Evolutionary conservation across 2,113 vertebrate genomes (phyloP).

Genomic region (Nibea albiflora): DNA sequence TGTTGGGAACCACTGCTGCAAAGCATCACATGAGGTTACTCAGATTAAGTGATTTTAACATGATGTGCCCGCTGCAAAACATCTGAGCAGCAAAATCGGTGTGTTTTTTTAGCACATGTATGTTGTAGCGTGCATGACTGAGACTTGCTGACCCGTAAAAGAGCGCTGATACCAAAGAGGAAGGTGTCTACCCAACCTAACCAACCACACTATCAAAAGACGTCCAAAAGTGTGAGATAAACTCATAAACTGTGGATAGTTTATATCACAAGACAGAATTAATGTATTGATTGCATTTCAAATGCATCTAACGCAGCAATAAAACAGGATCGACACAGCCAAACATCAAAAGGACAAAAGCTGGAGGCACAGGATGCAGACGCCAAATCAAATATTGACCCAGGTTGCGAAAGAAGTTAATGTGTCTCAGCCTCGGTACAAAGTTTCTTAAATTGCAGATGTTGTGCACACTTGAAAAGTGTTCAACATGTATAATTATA

Average conservation of each 20-base stretch:
- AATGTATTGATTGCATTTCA: not conserved
- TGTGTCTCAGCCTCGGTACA: not conserved
- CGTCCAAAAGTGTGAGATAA: not conserved
- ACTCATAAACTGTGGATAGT: not conserved
- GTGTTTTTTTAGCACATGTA: not conserved
- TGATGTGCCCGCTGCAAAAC: not conserved
- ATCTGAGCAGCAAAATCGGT: not conserved
- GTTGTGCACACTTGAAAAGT: not conserved
- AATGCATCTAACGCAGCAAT: conserved; percentile 1
- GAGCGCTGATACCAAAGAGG: conserved; percentile 24
- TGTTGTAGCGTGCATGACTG: conserved; percentile 38
- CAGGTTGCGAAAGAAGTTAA: not conserved
- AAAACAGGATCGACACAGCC: not conserved
- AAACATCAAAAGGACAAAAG: conserved; percentile 6
- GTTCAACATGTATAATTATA: not conserved
- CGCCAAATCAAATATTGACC: conserved; percentile 63
- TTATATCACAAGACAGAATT: not conserved
- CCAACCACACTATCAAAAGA: not conserved
- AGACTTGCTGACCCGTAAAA: not conserved
- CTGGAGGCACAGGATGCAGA: not conserved
- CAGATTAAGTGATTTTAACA: not conserved
- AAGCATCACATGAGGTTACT: too few species aligned
- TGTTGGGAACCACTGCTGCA: too few species aligned
- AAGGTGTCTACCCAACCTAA: not conserved
- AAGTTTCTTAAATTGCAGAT: not conserved